phyloP scores from a whole-genome alignment of 2,113 vertebrate species.

The Actinemys pallida region DNA sequence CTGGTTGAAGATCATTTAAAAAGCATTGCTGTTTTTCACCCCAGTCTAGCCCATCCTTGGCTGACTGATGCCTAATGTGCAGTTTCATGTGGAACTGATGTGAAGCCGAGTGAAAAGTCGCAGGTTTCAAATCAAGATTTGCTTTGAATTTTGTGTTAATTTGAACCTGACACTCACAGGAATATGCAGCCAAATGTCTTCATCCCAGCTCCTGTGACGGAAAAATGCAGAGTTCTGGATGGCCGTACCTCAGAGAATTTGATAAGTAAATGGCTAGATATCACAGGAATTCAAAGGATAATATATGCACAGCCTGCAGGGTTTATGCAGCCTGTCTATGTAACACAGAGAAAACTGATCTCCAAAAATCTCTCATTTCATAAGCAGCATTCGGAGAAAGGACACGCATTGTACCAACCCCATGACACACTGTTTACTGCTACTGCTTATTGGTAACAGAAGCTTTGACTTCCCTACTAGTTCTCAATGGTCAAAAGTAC shows the following conservation, averaged over 20 bases:
- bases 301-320: background rate
- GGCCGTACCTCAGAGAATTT: background rate
- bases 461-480: background rate
- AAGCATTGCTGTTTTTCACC: background rate
- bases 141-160: background rate
- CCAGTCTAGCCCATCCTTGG: background rate
- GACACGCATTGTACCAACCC: background rate
- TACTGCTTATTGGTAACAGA: background rate
- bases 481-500: background rate
- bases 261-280: background rate
- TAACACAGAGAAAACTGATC: background rate
- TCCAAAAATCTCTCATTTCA: background rate
- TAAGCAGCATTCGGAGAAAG: background rate
- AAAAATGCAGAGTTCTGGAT: background rate
- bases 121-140: background rate
- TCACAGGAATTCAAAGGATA: background rate
- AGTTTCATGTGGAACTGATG: background rate
- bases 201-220: background rate
- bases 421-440: background rate
- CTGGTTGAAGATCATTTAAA: background rate
- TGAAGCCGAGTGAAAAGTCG: background rate
- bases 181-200: fast-evolving
- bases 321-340: background rate
- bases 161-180: background rate
- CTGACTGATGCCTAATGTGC: background rate